A percentile compares a stretch with the other conserved stretches of the same genome.
Evolutionary conservation across 2,797 vertebrate species (phyloP).

Genomic region (Hoplostethus atlanticus): DNA sequence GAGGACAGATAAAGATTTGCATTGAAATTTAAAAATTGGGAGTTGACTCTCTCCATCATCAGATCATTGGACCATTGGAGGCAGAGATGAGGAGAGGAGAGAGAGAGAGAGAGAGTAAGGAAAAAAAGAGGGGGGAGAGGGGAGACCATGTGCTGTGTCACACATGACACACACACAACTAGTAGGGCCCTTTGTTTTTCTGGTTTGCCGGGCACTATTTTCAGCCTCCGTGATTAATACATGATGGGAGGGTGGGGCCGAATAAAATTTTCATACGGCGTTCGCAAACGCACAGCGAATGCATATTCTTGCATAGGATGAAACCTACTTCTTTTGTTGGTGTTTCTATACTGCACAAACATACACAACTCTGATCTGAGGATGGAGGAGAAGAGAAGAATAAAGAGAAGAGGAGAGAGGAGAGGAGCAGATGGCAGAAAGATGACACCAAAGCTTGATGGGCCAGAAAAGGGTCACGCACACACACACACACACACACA

Average conservation of each 20-base stretch:
- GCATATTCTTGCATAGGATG: conserved; percentile 27
- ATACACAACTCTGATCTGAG: background rate
- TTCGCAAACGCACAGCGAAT: conserved; percentile 55
- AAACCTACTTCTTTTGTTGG: conserved; percentile 33
- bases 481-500: conserved; percentile 51
- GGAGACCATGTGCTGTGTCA: conserved; percentile 62
- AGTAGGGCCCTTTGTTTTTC: conserved; percentile 73
- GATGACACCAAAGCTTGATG: conserved; percentile 82
- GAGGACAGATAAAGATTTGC: background rate
- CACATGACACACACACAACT: conserved; percentile 61
- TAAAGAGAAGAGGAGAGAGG: background rate
- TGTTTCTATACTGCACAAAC: background rate
- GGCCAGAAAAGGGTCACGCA: conserved; percentile 78
- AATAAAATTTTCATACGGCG: conserved; percentile 82
- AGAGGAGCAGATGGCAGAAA: conserved; percentile 83
- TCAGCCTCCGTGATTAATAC: conserved; percentile 84
- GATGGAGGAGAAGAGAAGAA: background rate
- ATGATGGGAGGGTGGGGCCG: conserved; percentile 72
- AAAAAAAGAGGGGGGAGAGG: conserved; percentile 36
- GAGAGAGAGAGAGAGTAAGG: conserved; percentile 8
- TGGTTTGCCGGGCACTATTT: conserved; percentile 81
- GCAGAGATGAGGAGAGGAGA: conserved; percentile 4
- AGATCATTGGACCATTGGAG: background rate
- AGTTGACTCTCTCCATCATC: conserved; percentile 4
- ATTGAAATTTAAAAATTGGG: conserved; percentile 7